Conservation (phyloP, 2,797 vertebrate species). For the Eulemur albifrons region DNA sequence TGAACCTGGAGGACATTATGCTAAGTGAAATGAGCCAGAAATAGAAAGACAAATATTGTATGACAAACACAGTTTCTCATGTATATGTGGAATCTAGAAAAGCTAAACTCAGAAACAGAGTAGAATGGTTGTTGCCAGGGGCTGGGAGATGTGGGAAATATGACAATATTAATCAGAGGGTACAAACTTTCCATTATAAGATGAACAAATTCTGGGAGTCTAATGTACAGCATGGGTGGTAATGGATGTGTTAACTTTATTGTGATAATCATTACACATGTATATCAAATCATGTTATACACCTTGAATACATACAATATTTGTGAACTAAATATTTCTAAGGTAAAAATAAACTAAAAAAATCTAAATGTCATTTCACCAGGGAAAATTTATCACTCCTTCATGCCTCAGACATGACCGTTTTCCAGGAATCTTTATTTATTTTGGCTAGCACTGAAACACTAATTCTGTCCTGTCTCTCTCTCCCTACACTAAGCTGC, state of each 20-base stretch:
- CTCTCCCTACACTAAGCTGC: background rate
- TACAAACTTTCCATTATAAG: too few relatives aligned
- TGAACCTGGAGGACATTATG: too few relatives aligned
- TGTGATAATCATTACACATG: background rate
- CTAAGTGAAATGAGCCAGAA: too few relatives aligned
- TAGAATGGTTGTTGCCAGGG: too few relatives aligned
- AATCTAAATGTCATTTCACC: background rate
- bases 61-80: too few relatives aligned
- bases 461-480: background rate
- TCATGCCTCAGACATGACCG: background rate
- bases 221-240: too few relatives aligned
- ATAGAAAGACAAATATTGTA: too few relatives aligned
- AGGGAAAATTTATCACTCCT: background rate
- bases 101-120: too few relatives aligned
- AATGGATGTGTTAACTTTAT: background rate
- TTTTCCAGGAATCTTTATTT: background rate
- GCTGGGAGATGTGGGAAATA: too few relatives aligned
- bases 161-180: too few relatives aligned
- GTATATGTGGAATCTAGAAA: too few relatives aligned
- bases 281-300: background rate
- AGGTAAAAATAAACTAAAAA: background rate
- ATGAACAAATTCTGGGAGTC: too few relatives aligned
- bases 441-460: background rate
- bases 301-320: background rate
- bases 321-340: background rate